These are phyloP conservation scores for Ectemnius lituratus DNA, from an alignment of 2,888 invertebrate genomes.

Conservation along the genomic window DNA sequence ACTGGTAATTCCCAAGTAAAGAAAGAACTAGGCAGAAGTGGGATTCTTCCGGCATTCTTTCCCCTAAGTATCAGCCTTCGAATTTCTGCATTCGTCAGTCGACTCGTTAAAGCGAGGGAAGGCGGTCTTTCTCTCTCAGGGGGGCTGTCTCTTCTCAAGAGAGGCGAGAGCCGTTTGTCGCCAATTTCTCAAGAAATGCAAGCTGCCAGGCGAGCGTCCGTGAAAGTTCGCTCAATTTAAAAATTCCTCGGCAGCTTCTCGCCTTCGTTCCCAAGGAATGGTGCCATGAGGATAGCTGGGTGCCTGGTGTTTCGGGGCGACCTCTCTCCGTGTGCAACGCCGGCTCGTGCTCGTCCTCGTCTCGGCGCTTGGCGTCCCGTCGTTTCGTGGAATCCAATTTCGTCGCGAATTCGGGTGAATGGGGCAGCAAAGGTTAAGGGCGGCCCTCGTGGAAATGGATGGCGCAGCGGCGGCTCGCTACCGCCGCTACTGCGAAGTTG, in stretches of 20 bases:
- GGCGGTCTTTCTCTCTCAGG: too few relatives aligned
- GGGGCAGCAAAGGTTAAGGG: slow-evolving; percentile 57
- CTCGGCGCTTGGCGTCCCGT: slow-evolving; percentile 35
- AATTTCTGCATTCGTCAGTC: slow-evolving; percentile 4
- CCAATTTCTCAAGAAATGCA: slow-evolving; percentile 6
- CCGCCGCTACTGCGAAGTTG: slow-evolving; percentile 44
- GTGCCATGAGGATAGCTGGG: too few relatives aligned
- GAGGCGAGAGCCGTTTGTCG: neutral
- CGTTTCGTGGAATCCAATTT: slow-evolving; percentile 55
- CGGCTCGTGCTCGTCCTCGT: slow-evolving; percentile 10
- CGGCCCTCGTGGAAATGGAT: slow-evolving; percentile 51
- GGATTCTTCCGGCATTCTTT: neutral
- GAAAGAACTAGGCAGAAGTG: slow-evolving; percentile 3
- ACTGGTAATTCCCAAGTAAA: neutral
- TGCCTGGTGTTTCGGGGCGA: neutral
- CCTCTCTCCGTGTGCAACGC: neutral
- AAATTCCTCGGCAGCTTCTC: slow-evolving; percentile 3
- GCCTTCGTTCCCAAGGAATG: neutral
- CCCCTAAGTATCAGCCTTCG: neutral
- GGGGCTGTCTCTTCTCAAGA: too few relatives aligned
- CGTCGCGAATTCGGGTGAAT: slow-evolving; percentile 60
- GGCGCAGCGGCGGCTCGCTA: slow-evolving; percentile 41
- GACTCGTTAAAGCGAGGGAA: neutral
- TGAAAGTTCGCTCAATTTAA: slow-evolving; percentile 9
- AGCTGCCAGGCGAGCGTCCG: neutral